Evolutionary conservation across 1,140 invertebrate species (phyloP).

Genomic region (Cydia pomonella): DNA sequence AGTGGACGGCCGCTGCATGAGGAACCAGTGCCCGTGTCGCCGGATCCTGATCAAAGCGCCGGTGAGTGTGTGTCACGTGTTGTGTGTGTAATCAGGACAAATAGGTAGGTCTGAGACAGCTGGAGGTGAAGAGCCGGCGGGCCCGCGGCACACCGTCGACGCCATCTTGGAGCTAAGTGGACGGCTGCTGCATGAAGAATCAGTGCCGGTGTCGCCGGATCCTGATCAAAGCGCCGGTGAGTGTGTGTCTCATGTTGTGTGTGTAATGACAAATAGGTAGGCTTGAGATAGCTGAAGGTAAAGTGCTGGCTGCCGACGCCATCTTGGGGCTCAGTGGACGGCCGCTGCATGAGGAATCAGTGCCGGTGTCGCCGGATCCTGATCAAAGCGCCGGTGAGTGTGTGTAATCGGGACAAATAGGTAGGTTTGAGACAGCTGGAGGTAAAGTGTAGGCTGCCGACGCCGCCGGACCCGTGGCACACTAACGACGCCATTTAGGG

Average conservation of each 20-base stretch:
- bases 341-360: too few relatives aligned
- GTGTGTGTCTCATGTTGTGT: constrained; percentile 34
- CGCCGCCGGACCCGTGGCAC: constrained; percentile 51
- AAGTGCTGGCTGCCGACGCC: constrained; percentile 63
- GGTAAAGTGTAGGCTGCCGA: constrained; percentile 65
- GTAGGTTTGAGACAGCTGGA: constrained; percentile 61
- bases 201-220: constrained; percentile 62
- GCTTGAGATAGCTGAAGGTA: constrained; percentile 66
- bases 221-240: constrained; percentile 71
- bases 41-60: constrained; percentile 70
- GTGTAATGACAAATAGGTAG: neutral
- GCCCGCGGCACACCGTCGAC: constrained; percentile 72
- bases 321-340: constrained; percentile 57
- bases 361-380: constrained; percentile 51
- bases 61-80: constrained; percentile 53
- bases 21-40: constrained; percentile 59
- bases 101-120: constrained; percentile 52
- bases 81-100: neutral
- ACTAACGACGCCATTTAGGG: constrained; percentile 44
- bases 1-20: constrained; percentile 54
- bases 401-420: constrained; percentile 36
- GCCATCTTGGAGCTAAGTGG: constrained; percentile 69
- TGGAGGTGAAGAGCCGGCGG: constrained; percentile 67
- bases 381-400: constrained; percentile 71
- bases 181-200: constrained; percentile 48